Base-by-base conservation (phyloP, 2,113 vertebrate species). In the Notothenia rossii region DNA sequence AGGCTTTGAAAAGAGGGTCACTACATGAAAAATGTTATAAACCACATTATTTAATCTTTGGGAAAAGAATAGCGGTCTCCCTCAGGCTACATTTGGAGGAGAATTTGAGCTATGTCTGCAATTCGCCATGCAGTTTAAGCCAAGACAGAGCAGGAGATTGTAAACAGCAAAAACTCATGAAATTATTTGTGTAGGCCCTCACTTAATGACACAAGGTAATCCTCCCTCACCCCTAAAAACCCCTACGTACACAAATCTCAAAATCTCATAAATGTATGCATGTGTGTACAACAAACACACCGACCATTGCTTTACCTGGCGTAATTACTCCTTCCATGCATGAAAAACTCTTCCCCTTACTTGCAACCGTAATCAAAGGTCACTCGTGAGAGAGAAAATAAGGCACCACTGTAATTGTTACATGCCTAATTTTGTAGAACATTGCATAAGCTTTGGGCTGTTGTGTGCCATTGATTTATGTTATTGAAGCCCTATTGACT, bases 371-470 rank as follows among this genome's bases (percentile, higher is more conserved):
- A 91, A 92, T 93, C 86, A 92, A 92, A 91, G 92, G 90, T 91
- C 88, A 90, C 88, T 71, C 59, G 68, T 68, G 75, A 70, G 84
- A 74, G 78, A 7, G n/a, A 11, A 45, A 50, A 75, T 86, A 90
- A 79, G 25, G 55, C 81, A 64, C 53, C 61, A n/a, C 55, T 69
- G 87, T 93, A 93, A 93, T 89, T 88, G 88, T 90, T 92, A 87
- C 89, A 89, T 80, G 90, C 79, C 87, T 93, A 93, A 94, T 94
- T 93, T 93, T 90, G 88, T 91, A 59, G 77, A 91, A 93, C 89
- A 88, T 82, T 88, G 82, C 81, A 72, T 81, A 36, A 68, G 90
- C 90, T 92, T 84, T 86, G 82, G 90, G 90, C 90, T 91, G 91
- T 94, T 91, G 91, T 91, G 74, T 81, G 54, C 84, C 77, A 82